These are phyloP conservation scores for Dichetophora obliterata DNA, from an alignment of 2,888 invertebrate species.

Conservation along the genomic window DNA sequence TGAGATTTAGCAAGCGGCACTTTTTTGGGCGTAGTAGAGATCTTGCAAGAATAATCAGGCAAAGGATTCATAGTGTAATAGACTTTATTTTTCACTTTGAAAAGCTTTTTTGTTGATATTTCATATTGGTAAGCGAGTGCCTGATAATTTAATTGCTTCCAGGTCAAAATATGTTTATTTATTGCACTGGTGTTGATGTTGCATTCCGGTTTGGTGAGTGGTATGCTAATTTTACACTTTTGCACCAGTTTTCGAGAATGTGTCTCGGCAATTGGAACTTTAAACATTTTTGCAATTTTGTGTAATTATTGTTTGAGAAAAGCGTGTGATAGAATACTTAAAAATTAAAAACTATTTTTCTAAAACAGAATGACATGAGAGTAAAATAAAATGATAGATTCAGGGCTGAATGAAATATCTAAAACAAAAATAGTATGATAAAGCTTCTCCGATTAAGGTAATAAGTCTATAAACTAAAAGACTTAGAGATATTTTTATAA, in stretches of 20 bases:
- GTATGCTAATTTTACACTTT: not conserved
- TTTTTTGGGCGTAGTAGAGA: not conserved
- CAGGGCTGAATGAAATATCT: too few species aligned
- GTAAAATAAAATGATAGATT: too few species aligned
- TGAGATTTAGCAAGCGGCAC: not conserved
- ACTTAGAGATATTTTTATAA: too few species aligned
- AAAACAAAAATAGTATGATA: too few species aligned
- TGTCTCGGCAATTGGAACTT: not conserved
- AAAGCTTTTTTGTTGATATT: not conserved
- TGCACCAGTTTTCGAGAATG: not conserved
- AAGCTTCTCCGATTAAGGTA: too few species aligned
- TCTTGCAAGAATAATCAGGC: not conserved
- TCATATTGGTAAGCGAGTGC: not conserved
- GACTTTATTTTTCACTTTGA: not conserved
- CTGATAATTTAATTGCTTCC: not conserved
- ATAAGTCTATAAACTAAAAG: too few species aligned
- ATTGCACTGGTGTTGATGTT: not conserved
- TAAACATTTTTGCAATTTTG: conserved; percentile 25
- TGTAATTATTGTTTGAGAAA: not conserved
- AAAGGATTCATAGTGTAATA: not conserved
- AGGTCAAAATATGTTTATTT: not conserved
- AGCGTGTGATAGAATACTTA: too few species aligned
- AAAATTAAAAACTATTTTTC: too few species aligned
- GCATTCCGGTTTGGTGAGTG: not conserved
- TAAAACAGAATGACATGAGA: too few species aligned